Base-by-base conservation (phyloP, 2,113 vertebrate genomes). In the Platichthys flesus region DNA sequence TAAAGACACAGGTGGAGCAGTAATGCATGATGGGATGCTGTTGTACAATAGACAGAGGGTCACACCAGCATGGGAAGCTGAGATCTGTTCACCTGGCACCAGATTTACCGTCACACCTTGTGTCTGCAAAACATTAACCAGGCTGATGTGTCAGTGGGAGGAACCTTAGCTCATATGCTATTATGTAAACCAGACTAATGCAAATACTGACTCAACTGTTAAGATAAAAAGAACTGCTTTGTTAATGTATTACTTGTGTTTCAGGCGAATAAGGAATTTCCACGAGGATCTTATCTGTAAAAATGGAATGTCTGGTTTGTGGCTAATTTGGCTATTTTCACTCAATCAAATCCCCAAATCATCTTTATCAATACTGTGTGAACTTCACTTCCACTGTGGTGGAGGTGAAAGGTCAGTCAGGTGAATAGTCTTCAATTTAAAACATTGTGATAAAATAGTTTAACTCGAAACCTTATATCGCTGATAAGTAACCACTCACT, bases 81-180 rank as follows among this genome's bases (percentile, higher is more conserved):
- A 62, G 45, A 79, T 42, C 63, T 20, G 2, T 76, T 73, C 47
- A 81, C 26, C 60, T 79, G 15, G 1, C 45, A n/a, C 3, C 7
- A 7, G 58, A 10, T 52, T 60, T 21, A 45, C 49, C 55, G 24
- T 51, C 62, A 74, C 79, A 71, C 67, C 20, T 79, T 9, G 71
- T 52, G 42, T 31, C 21, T 65, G 72, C 79, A 4, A 82, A 90
- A 87, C 76, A 87, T 87, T 84, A 85, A 84, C 83, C 42, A 64
- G 78, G 26, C 14, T 47, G 58, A 76, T 61, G 40, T 67, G 72
- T 79, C 61, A 77, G 56, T 10, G n/a, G 24, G 23, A 60, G 20
- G 14, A 42, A 40, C 4, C 24, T 72, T 71, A 40, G 51, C 35
- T 71, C 60, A 78, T n/a, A 28, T 64, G 67, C 16, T 26, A 61